These are phyloP conservation scores for Pristionchus arcanus DNA, from an alignment of 2,888 invertebrate species.

Conservation along the genomic window DNA sequence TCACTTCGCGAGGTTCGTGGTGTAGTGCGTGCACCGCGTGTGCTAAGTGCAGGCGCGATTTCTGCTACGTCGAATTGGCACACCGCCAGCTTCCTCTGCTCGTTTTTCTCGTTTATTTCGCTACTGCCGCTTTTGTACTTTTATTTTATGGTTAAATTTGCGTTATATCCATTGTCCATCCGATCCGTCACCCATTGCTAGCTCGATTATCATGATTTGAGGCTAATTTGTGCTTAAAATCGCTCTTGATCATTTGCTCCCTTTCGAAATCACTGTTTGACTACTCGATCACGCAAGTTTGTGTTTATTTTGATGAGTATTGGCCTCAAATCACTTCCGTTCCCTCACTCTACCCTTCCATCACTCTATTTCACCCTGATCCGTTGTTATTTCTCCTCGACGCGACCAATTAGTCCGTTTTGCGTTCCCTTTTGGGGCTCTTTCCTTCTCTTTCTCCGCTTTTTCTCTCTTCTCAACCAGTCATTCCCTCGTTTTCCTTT, in stretches of 20 bases:
- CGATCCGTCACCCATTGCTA: neutral
- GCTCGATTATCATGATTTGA: neutral
- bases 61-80: neutral
- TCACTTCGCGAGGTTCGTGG: neutral
- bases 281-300: neutral
- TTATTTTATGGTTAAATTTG: neutral
- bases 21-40: neutral
- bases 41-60: neutral
- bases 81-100: neutral
- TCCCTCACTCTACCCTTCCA: neutral
- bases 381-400: neutral
- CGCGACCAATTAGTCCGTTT: neutral
- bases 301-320: neutral
- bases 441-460: neutral
- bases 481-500: slow-evolving; percentile 13
- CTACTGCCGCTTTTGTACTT: neutral
- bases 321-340: neutral
- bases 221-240: neutral
- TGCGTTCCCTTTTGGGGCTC: neutral
- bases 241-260: neutral
- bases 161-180: neutral
- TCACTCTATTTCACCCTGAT: neutral
- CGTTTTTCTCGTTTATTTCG: neutral
- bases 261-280: neutral
- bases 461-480: slow-evolving; percentile 18